Evolutionary conservation across 53 echinoderm and acorn worm genomes (phyloP), one percentile per base, ranked within the genome.

Genomic region (Mesocentrotus franciscanus): DNA sequence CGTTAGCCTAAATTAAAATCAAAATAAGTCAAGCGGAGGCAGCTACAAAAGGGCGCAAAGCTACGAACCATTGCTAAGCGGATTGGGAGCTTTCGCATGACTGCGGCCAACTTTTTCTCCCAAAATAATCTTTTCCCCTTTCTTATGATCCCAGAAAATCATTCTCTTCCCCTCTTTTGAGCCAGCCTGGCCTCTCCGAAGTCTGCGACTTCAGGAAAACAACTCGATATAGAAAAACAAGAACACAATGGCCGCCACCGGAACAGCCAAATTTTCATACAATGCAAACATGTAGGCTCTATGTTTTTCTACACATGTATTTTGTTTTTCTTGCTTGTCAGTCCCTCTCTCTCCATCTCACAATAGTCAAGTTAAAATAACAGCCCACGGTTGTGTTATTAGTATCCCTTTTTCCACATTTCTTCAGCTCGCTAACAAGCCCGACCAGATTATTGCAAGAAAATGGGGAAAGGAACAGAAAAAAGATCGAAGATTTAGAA

Each of bases 231-330:
- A 42, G 68, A 71, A 92, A 92, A 92, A 92, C 92, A 92, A 92
- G 68, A 71, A 36, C 36, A 92, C 92, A 92, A 92, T 71, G 58
- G 68, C 34, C 36, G 15, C 39, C 36, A 92, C 92, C 92, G 92
- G 92, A 92, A 92, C 92, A 92, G 92, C 68, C 71, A 92, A 92
- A 92, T 90, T 92, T 70, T 92, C 92, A 92, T 92, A 71, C 92
- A 70, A 71, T 34, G 36, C 92, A 92, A 92, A 92, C 92, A 92
- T 70, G 35, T 1, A 39, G 32, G 49, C 49, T 71, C 24, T 39
- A 39, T 66, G 68, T 92, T 92, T 92, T 92, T 57, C 92, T 92
- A 92, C 92, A 92, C 49, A 71, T 92, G 92, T 71, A 92, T 71
- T 92, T 92, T 92, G 92, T 92, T 92, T 71, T 90, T 71, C 92